Base-by-base conservation (phyloP, 2,113 vertebrate genomes). In the Microtus pennsylvanicus region DNA sequence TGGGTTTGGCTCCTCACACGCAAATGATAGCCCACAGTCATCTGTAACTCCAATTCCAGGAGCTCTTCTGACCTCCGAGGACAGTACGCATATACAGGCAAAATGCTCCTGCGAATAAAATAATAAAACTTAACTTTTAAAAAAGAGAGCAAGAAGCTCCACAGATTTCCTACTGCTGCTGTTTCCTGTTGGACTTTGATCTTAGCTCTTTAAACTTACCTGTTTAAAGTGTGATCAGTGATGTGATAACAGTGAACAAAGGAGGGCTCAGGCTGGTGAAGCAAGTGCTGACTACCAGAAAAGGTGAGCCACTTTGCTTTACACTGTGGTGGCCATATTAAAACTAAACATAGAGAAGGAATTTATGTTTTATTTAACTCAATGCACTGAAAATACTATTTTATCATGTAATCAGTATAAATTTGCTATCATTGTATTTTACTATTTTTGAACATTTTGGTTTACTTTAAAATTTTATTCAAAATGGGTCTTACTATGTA, bases 111-210 rank as follows among this genome's bases (percentile, higher is more conserved):
- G 52, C 10, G 50, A 11, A 61, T 82, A 82, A 80, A 82, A 38
- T 58, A 38, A 61, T 38, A 61, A 61, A 38, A 7, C 78, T 58
- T 8, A 38, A 26, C 58, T 58, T 45, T 76, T 42, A 74, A 38
- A 74, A 75, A 38, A 38, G 38, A 80, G 30, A n/a, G 50, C 55
- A 63, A 42, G 58, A 91, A 96, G 47, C 78, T 90, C 33, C 26
- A 28, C 3, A 8, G 50, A 88, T 61, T 91, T 83, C 42, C n/a
- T 83, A 28, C 17, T 90, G 6, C 85, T 52, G 52, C 75, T 93
- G 83, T 82, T 91, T 63, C 47, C 42, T 91, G 42, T 97, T 95
- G 78, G 50, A 90, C 75, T 96, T 96, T 87, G 58, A 21, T 58
- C 58, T 58, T 58, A 21, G 58, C 55, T 58, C 58, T 58, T 58